phyloP scores from a whole-genome alignment of 2,888 invertebrate genomes.

The Calameuta pallipes region DNA sequence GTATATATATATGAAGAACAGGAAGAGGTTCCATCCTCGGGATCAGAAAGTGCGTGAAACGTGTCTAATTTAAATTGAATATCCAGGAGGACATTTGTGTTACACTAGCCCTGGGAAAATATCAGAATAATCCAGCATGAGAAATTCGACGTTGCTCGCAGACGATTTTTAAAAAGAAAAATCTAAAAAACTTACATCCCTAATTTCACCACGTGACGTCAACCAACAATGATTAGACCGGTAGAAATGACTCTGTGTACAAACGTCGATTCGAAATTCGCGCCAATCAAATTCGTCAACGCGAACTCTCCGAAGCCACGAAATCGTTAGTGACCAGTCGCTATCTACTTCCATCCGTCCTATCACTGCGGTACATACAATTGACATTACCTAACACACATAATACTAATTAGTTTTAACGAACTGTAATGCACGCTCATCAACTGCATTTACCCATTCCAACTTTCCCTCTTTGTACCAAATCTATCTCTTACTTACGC shows the following conservation, averaged over 20 bases:
- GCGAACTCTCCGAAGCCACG: neutral
- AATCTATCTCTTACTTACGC: neutral
- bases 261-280: neutral
- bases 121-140: neutral
- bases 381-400: constrained; percentile 44
- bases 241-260: neutral
- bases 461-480: neutral
- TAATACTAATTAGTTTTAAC: constrained; percentile 46
- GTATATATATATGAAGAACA: neutral
- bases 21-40: neutral
- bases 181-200: no score
- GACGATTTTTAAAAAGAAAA: neutral
- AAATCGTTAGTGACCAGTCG: constrained; percentile 36
- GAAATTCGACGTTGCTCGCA: neutral
- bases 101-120: neutral
- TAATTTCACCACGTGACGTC: neutral
- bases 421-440: constrained; percentile 35
- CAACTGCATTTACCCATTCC: constrained; percentile 1
- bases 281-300: neutral
- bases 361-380: constrained; percentile 39
- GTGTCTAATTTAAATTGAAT: neutral
- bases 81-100: neutral
- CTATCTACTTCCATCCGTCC: constrained; percentile 13
- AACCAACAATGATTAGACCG: neutral
- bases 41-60: neutral